A percentile compares a stretch with the other conserved stretches of the same genome.
These are phyloP conservation scores for Clamator glandarius DNA, from an alignment of 2,797 vertebrate genomes.

Conservation along the genomic window DNA sequence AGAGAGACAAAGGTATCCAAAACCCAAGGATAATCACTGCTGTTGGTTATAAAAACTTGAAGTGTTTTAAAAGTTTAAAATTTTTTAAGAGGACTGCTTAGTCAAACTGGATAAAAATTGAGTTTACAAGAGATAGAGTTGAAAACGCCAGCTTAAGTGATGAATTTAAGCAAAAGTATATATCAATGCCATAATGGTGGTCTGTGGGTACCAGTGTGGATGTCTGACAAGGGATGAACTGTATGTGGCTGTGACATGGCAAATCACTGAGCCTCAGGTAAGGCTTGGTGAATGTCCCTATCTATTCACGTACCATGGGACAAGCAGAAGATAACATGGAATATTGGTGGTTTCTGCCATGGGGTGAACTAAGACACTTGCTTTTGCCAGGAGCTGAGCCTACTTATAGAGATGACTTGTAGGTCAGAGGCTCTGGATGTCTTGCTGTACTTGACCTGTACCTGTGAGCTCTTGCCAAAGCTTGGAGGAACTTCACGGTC, in stretches of 20 bases:
- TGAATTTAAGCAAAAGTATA: background rate
- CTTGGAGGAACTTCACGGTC: background rate
- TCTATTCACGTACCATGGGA: fast-evolving
- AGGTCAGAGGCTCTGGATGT: background rate
- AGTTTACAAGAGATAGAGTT: background rate
- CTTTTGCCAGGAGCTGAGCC: background rate
- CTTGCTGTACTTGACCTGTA: background rate
- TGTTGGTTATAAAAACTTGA: background rate
- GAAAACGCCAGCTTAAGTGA: background rate
- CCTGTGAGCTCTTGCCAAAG: background rate
- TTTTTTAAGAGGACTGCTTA: background rate
- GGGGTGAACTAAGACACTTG: background rate
- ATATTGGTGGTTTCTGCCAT: background rate
- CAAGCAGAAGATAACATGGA: background rate
- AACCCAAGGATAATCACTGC: background rate
- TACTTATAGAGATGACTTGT: background rate
- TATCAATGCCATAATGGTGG: background rate
- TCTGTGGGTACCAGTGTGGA: background rate
- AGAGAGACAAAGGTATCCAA: background rate
- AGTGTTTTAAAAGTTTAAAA: background rate
- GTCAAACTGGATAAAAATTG: background rate
- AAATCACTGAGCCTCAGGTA: background rate
- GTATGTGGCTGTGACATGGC: background rate
- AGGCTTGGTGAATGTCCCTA: background rate
- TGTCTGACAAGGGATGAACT: background rate